phyloP scores from a whole-genome alignment of 2,888 invertebrate species.

The Scelioninae gen. 1 region DNA sequence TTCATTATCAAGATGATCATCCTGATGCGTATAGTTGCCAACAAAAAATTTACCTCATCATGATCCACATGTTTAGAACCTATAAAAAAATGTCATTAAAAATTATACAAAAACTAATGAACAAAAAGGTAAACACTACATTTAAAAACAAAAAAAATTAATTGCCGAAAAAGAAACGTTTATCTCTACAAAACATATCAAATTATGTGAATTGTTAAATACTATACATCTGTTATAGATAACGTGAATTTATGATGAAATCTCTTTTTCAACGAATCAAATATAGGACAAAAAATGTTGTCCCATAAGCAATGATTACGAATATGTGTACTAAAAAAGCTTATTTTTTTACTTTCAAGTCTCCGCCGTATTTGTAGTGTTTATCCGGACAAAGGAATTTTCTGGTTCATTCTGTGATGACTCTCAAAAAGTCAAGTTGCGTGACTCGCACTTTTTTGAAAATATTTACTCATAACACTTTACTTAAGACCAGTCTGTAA shows the following conservation, averaged over 20 bases:
- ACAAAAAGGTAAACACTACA: too few species aligned
- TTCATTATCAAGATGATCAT: constrained; percentile 49
- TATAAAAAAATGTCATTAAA: background rate
- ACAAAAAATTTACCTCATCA: constrained; percentile 32
- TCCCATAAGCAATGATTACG: background rate
- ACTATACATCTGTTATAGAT: background rate
- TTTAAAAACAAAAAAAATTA: too few species aligned
- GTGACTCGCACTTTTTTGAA: constrained; percentile 42
- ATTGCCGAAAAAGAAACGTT: too few species aligned
- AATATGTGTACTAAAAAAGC: background rate
- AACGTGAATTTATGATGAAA: background rate
- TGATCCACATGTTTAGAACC: constrained; percentile 9
- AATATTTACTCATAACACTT: too few species aligned
- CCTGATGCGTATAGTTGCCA: constrained; percentile 27
- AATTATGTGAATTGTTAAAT: too few species aligned
- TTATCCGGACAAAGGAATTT: constrained; percentile 39
- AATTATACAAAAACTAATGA: too few species aligned
- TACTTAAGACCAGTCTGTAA: too few species aligned
- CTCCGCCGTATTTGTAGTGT: constrained; percentile 22
- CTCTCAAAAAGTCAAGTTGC: constrained; percentile 54
- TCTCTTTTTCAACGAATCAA: background rate
- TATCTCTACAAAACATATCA: too few species aligned
- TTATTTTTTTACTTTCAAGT: constrained; percentile 25
- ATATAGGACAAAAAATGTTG: background rate
- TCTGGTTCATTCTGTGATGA: constrained; percentile 45